phyloP scores from a whole-genome alignment of 2,797 vertebrate species.

The Tokudaia muenninki region DNA sequence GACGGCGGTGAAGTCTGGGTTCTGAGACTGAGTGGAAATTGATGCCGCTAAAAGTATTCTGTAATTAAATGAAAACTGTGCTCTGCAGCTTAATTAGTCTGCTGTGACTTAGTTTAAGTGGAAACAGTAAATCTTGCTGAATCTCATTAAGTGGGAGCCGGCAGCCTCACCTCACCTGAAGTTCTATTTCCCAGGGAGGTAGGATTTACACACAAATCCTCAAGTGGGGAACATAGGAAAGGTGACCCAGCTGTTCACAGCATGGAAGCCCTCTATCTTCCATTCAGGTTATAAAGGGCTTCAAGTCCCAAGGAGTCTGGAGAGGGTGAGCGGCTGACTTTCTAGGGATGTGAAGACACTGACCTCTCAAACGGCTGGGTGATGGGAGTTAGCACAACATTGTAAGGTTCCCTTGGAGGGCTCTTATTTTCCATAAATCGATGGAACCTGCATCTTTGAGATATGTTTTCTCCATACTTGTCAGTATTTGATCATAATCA shows the following conservation, averaged over 20 bases:
- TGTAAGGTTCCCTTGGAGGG: constrained; percentile 6
- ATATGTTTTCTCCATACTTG: background rate
- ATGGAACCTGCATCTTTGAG: constrained; percentile 1
- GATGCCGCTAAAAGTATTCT: constrained; percentile 72
- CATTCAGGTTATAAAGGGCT: constrained; percentile 14
- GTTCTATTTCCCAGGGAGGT: background rate
- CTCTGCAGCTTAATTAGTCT: constrained; percentile 76
- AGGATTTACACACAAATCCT: background rate
- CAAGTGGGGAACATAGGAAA: background rate
- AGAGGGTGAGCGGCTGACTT: background rate
- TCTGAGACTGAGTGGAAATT: constrained; percentile 70
- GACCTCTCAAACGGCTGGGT: background rate
- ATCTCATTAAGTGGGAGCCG: constrained; percentile 41
- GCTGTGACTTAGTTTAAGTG: constrained; percentile 70
- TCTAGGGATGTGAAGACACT: background rate
- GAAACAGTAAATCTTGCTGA: constrained; percentile 48
- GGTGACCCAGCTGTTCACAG: background rate
- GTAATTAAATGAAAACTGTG: constrained; percentile 78
- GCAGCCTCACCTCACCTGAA: background rate
- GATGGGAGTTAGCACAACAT: constrained; percentile 26
- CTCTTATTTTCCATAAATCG: background rate
- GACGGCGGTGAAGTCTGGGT: constrained; percentile 60
- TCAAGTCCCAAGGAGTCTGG: background rate
- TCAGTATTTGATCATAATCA: constrained; percentile 16
- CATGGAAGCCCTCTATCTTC: background rate